Conservation (phyloP, 2,113 vertebrate species). For the Ardeotis arabs region DNA sequence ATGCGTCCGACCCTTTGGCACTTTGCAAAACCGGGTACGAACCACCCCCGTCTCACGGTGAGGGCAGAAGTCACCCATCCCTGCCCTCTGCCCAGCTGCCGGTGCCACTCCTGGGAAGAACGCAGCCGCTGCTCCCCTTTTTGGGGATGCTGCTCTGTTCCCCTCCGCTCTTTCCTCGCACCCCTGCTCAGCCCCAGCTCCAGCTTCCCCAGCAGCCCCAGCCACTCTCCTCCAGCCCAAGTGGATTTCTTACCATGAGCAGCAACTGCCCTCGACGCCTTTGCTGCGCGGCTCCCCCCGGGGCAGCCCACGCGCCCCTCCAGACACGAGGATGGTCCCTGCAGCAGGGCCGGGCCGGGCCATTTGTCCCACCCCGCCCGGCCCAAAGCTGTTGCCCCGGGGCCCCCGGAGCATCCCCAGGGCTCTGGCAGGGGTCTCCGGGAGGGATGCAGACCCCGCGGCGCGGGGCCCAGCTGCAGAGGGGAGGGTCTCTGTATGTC, state of each 20-base stretch:
- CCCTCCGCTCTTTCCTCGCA: fast-evolving
- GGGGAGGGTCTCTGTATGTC: neutral
- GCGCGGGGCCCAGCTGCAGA: neutral
- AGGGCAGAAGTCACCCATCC: neutral
- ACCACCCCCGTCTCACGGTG: fast-evolving
- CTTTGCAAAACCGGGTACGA: neutral
- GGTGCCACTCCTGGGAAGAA: fast-evolving
- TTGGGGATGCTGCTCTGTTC: neutral
- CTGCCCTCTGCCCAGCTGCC: neutral
- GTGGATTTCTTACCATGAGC: neutral
- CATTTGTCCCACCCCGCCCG: neutral
- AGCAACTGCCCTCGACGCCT: neutral
- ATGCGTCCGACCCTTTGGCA: fast-evolving
- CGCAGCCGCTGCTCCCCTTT: neutral
- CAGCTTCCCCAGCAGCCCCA: fast-evolving
- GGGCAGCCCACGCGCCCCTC: neutral
- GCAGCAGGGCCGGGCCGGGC: too few species aligned
- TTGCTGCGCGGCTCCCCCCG: fast-evolving
- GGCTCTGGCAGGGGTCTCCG: neutral
- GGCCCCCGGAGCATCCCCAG: fast-evolving
- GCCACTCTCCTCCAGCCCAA: neutral
- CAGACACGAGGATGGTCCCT: fast-evolving
- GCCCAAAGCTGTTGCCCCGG: neutral
- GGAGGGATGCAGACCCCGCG: neutral
- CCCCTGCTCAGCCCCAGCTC: neutral